Evolutionary conservation across 2,113 vertebrate genomes (phyloP).

Genomic region (Apaloderma vittatum): DNA sequence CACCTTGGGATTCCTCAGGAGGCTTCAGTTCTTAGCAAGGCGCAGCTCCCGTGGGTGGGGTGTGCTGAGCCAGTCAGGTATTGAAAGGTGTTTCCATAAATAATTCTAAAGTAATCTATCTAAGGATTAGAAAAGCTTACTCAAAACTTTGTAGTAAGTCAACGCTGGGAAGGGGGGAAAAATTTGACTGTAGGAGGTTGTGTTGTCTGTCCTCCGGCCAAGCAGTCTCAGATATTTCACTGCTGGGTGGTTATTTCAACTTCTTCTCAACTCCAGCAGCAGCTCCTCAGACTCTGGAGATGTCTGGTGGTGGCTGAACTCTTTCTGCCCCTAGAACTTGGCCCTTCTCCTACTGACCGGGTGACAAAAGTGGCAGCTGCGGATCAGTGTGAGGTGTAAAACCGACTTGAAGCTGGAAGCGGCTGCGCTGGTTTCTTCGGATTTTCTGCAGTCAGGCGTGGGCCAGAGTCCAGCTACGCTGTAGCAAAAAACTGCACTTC

Average conservation of each 20-base stretch:
- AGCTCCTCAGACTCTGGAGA: background rate
- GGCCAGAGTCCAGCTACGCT: background rate
- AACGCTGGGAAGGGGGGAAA: background rate
- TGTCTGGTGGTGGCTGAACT: background rate
- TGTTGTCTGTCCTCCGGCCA: background rate
- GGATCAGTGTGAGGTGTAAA: accelerated
- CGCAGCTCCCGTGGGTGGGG: background rate
- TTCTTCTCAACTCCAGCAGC: background rate
- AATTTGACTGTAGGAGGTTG: background rate
- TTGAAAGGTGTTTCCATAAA: no score
- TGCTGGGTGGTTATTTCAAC: background rate
- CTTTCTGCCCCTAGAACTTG: background rate
- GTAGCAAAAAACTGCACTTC: background rate
- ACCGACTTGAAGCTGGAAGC: background rate
- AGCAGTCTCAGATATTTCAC: accelerated
- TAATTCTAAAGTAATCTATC: no score
- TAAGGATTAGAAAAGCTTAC: no score
- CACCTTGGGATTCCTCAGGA: background rate
- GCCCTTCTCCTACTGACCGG: background rate
- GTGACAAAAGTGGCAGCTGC: background rate
- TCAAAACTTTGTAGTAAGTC: no score
- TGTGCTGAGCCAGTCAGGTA: background rate
- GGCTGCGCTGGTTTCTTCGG: background rate
- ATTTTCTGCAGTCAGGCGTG: background rate
- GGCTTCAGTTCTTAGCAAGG: background rate